These are phyloP conservation scores for Hyppa rectilinea DNA, from an alignment of 2,888 invertebrate genomes.

Conservation along the genomic window DNA sequence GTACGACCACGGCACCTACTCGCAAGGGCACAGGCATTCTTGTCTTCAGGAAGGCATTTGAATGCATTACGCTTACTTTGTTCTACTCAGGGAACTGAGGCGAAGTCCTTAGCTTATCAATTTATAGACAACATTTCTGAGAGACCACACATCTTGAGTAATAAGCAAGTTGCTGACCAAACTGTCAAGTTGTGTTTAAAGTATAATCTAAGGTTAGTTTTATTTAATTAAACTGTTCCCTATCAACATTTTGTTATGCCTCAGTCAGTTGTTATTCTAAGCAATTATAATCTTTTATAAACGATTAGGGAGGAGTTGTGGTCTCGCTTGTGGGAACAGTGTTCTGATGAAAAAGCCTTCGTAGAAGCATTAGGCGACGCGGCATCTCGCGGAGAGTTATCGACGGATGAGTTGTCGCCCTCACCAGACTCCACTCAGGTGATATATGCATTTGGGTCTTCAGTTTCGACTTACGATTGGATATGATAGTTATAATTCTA, in stretches of 20 bases:
- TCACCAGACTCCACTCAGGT: conserved; percentile 91
- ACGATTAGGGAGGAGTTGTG: conserved; percentile 83
- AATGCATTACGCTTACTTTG: conserved; percentile 83
- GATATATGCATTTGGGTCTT: conserved; percentile 4
- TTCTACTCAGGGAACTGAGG: conserved; percentile 76
- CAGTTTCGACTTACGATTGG: neutral
- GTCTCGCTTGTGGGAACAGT: conserved; percentile 85
- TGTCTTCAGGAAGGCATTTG: conserved; percentile 91
- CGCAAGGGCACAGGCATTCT: conserved; percentile 89
- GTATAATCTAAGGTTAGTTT: conserved; percentile 79
- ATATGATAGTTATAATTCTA: neutral
- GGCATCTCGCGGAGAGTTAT: conserved; percentile 91
- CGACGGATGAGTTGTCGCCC: conserved; percentile 85
- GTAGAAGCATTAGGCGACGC: conserved; percentile 92
- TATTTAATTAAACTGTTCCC: neutral
- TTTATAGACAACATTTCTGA: conserved; percentile 79
- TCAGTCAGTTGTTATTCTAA: conserved; percentile 15
- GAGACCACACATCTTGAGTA: conserved; percentile 79
- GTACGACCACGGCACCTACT: conserved; percentile 91
- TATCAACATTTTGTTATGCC: neutral
- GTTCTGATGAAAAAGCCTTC: conserved; percentile 89
- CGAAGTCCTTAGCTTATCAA: conserved; percentile 74
- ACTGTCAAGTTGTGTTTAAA: conserved; percentile 83
- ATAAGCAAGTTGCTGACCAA: conserved; percentile 82
- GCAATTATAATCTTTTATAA: neutral